Base-by-base conservation (phyloP, 2,888 invertebrate genomes). In the Lasioglossum vierecki region DNA sequence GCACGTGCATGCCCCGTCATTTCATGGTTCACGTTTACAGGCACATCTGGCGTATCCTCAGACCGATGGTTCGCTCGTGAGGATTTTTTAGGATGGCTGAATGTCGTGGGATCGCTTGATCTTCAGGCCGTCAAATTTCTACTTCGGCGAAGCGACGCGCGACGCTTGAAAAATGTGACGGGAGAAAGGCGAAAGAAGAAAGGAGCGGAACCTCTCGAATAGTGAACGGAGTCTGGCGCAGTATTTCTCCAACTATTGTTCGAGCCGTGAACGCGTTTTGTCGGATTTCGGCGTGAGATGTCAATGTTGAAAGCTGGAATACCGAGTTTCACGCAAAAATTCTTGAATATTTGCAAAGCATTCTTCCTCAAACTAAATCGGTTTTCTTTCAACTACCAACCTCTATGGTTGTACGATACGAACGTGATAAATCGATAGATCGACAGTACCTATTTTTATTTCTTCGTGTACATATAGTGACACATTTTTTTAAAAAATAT, bases 1-100 rank as follows among this genome's bases (percentile, higher is more conserved):
- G 81, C 80, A 76, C 76, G 74, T 72, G 87, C 83, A 80, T 39
- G 84, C 70, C 72, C 70, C 66, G 83, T 77, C 80, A 66, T 86
- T 87, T 82, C 77, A 79, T 49, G 68, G 81, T 44, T 75, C 66
- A 66, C 57, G 78, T 75, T 71, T 76, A 80, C 78, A 71, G 70
- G 85, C 82, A 73, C 75, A 80, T 68, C 18, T 74, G 72, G 53
- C 70, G 85, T 85, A 88, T 85, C 81, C 79, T 26, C 66, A 80
- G 83, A 89, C 84, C 90, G 88, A 89, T 89, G 84, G 84, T 77
- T 68, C 72, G 82, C 68, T 84, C 89, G 87, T 88, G 90, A 89
- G 82, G 84, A 90, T 90, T 90, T 90, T 90, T 57, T 79, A 30
- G 76, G 86, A 86, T 82, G 44, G 80, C 76, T 74, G 68, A 60